Evolutionary conservation across 1,140 invertebrate species (phyloP).

Genomic region (Scaptomyza hsui): DNA sequence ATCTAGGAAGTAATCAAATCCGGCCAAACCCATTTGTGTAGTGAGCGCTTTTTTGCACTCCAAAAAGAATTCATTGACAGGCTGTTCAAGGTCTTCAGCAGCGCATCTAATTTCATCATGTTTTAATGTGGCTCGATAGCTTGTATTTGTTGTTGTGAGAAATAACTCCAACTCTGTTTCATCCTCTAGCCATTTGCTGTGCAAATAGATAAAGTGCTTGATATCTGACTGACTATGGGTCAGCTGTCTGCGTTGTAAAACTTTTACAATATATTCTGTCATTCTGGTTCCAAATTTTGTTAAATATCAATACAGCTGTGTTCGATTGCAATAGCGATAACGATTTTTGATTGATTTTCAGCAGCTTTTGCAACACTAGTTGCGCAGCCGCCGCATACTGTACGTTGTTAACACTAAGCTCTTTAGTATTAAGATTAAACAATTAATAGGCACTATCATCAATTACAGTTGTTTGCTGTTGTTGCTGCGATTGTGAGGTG

Average conservation of each 20-base stretch:
- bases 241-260: conserved; percentile 52
- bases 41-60: conserved; percentile 61
- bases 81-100: conserved; percentile 47
- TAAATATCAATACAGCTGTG: conserved; percentile 12
- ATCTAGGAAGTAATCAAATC: conserved; percentile 60
- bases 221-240: conserved; percentile 56
- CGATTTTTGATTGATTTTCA: neutral
- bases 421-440: conserved; percentile 42
- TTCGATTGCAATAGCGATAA: conserved; percentile 12
- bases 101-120: conserved; percentile 46
- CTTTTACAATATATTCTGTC: conserved; percentile 42
- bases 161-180: conserved; percentile 50
- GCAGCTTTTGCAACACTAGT: neutral
- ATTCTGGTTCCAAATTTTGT: conserved; percentile 3
- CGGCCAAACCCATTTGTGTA: conserved; percentile 53
- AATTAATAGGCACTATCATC: conserved; percentile 32
- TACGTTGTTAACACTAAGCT: conserved; percentile 30
- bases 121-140: conserved; percentile 46
- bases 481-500: conserved; percentile 35
- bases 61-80: conserved; percentile 32
- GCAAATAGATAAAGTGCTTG: conserved; percentile 64
- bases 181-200: conserved; percentile 56
- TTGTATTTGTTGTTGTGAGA: conserved; percentile 33
- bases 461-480: conserved; percentile 24
- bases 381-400: neutral